phyloP scores from a whole-genome alignment of 2,888 invertebrate species.

The Lochmaea capreae region DNA sequence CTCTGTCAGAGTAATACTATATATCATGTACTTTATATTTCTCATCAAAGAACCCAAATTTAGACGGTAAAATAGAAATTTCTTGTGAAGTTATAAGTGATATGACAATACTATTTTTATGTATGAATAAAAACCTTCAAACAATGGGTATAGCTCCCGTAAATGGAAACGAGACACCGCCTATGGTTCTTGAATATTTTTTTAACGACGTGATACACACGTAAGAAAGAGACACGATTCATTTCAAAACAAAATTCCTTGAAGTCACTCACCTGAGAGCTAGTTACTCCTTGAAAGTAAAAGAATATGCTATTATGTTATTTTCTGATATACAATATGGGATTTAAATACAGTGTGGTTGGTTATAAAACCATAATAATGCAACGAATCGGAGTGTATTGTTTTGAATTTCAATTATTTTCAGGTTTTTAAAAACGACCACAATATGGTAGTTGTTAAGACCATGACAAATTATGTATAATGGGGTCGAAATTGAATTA shows the following conservation, averaged over 20 bases:
- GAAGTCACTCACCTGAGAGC: slow-evolving; percentile 26
- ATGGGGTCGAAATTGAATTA: too few relatives aligned
- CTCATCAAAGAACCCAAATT: too few relatives aligned
- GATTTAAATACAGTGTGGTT: slow-evolving; percentile 8
- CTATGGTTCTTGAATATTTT: slow-evolving; percentile 8
- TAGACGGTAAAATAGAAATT: too few relatives aligned
- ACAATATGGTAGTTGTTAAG: too few relatives aligned
- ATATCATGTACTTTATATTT: too few relatives aligned
- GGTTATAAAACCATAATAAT: neutral
- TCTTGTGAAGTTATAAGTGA: too few relatives aligned
- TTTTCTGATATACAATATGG: slow-evolving; percentile 12
- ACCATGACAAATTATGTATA: too few relatives aligned
- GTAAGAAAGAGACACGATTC: slow-evolving; percentile 16
- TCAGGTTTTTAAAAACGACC: too few relatives aligned
- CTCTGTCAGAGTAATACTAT: too few relatives aligned
- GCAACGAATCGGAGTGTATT: neutral
- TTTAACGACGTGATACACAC: slow-evolving; percentile 9
- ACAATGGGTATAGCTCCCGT: neutral
- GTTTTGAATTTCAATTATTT: neutral
- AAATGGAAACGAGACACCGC: slow-evolving; percentile 7
- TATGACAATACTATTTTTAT: too few relatives aligned
- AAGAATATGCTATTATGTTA: neutral
- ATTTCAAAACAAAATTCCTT: slow-evolving; percentile 30
- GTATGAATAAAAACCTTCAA: neutral
- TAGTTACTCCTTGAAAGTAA: slow-evolving; percentile 21